Percentiles rank a stretch among this genome's conserved stretches.
phyloP scores from a whole-genome alignment of 2,113 vertebrate species.

The Chrysemys picta region DNA sequence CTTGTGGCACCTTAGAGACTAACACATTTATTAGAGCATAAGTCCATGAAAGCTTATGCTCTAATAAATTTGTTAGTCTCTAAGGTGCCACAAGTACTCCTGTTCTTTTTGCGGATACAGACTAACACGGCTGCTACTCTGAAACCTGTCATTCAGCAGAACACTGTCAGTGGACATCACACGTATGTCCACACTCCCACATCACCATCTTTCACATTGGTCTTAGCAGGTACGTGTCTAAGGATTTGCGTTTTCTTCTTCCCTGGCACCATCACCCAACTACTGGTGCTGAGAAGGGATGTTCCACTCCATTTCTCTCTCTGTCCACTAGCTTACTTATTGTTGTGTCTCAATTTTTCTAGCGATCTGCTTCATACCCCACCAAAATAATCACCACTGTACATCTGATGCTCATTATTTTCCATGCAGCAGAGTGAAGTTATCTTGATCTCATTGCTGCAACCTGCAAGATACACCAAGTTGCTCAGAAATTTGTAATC shows the following conservation, averaged over 20 bases:
- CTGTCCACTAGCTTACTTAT: not conserved
- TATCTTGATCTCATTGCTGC: not conserved
- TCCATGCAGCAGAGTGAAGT: not conserved
- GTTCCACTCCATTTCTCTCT: not conserved
- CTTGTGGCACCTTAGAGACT: no score
- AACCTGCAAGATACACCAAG: not conserved
- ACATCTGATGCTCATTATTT: not conserved
- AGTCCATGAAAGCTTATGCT: no score
- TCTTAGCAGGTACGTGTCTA: not conserved
- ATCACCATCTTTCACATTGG: not conserved
- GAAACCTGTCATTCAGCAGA: no score
- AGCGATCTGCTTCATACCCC: not conserved
- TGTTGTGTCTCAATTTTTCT: not conserved
- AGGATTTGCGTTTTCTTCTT: not conserved
- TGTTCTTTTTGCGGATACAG: no score
- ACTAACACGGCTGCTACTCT: no score
- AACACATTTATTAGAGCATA: no score
- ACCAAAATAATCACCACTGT: fast-evolving
- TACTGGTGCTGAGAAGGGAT: not conserved
- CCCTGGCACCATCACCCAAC: not conserved
- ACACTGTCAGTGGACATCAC: not conserved
- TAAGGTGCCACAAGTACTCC: no score
- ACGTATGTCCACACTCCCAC: not conserved
- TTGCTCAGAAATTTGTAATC: not conserved
- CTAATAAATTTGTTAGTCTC: no score